Evolutionary conservation across 2,797 vertebrate genomes (phyloP), one percentile per base, ranked within the genome.

Genomic region (Esox masquinongy): DNA sequence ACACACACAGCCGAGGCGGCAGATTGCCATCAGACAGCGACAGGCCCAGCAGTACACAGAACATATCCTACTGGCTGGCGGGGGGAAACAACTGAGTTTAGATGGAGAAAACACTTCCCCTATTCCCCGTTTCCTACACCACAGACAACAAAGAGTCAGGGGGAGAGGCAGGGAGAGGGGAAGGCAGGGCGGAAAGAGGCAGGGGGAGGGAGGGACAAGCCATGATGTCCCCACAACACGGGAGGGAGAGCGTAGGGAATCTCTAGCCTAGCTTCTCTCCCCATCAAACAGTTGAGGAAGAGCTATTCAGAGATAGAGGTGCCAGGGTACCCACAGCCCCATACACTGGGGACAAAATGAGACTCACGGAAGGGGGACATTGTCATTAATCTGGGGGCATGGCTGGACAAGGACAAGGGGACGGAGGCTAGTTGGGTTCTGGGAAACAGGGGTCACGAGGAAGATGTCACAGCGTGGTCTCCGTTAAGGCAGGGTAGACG

Each of bases 1-100:
- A 79, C 4, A 14, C 36, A 26, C 0, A 73, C 88, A 87, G n/a
- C n/a, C 7, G 87, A 47, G 68, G 39, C n/a, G 64, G 31, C 68
- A n/a, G 68, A 47, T n/a, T 36, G 22, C 39, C 22, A 47, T 49
- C 39, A 5, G 19, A 49, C 36, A 49, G 3, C 12, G 36, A 49
- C 67, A 47, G 56, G 56, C 56, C 11, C 56, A 24, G 56, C 56
- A 61, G 22, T 22, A 61, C 56, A 61, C 56, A 61, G 22, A 4
- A 53, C 51, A 63, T 47, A 8, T 47, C 43, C 12, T 11, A 24
- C 29, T 24, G 12, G 24, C n/a, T 2, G 12, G 3, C 4, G 24
- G 24, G 15, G 63, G 26, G 5, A 66, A 31, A 66, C 43, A 47
- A 34, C 15, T 0, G 16, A 0, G 31, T 34, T 19, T 9, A 34